Evolutionary conservation across 2,113 vertebrate genomes (phyloP), one percentile per base, ranked within the genome.

Genomic region (Onychostruthus taczanowskii): DNA sequence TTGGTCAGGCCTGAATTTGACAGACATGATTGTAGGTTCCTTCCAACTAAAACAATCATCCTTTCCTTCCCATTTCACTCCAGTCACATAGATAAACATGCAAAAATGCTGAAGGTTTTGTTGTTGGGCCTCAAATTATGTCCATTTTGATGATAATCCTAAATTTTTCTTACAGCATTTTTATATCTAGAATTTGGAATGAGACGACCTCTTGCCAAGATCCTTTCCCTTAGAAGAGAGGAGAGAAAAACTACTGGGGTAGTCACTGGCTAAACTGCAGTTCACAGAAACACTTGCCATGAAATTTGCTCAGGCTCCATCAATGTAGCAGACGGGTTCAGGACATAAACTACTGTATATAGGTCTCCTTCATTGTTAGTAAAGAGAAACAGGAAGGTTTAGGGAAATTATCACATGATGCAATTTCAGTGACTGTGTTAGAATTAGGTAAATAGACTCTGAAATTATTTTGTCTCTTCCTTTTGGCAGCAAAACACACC

Each of bases 11-110:
- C 26, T 46, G 44, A 78, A 74, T 3, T 66, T 43, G 2, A 52
- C 21, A 78, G 23, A 12, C 8, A n/a, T 59, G 0, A 2, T 2
- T 53, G 10, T 17, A 49, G 2, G 10, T 56, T 17, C 5, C 10
- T 81, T 69, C 4, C 7, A 69, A 10, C 5, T 30, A 16, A 39
- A 59, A 37, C 3, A 67, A 16, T 9, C 4, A 30, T 21, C 8
- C 13, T 26, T 58, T n/a, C 13, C 15, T 27, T 52, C 61, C 18
- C 8, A 20, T 75, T 44, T 13, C 20, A 23, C 41, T 56, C 28
- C 8, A 33, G 35, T 16, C n/a, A 37, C 9, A 31, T 16, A 87
- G 7, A 59, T 1, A 70, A 27, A 8, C 8, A 31, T 2, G 19
- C 7, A 12, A 2, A 79, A 82, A 78, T 5, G 5, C 9, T 35